Base-by-base conservation (phyloP, 1,140 invertebrate genomes). In the Trichonephila clavata region DNA sequence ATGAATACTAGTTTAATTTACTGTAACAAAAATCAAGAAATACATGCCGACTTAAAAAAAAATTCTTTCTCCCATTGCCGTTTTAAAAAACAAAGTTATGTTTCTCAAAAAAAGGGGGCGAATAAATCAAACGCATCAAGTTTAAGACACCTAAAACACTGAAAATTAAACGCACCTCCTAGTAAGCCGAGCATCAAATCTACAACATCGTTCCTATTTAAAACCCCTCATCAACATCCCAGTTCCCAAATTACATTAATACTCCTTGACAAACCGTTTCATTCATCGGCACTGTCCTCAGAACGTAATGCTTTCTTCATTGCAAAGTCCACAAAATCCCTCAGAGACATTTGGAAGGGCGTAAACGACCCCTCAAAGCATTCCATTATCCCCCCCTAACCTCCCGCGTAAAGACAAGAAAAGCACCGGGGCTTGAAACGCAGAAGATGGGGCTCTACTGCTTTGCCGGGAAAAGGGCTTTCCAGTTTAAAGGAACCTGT, bases 401-500 rank as follows among this genome's bases (percentile, higher is more conserved):
- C 68, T 32, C n/a, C 71, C 71, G 18, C 86, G 18, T 43, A 32
- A 57, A 81, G 77, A 91, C 71, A 60, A 59, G 77, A 80, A 83
- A 60, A n/a, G 71, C 89, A 91, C n/a, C 89, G 68, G 77, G 68
- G 89, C 89, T 91, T 91, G 89, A 91, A 91, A 83, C 24, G 68
- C 77, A 61, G 10, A 65, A 61, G 60, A 91, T 83, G 59, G 89
- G 71, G 65, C 20, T 71, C 39, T 50, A 50, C 50, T 50, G 50
- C 10, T 5, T 50, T 50, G 50, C 61, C 63, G 32, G 43, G 32
- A 27, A 71, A 43, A 27, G 50, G 32, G 21, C 27, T 59, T 27
- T 39, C 65, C 18, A 57, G 18, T 59, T 27, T 50, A 90, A 65
- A 77, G 65, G 24, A 90, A 90, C 65, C 88, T 90, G 88, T 90